A percentile compares a stretch with the other conserved stretches of the same genome.
Conservation (phyloP, 2,113 vertebrate species). For the Amblyornis subalaris region DNA sequence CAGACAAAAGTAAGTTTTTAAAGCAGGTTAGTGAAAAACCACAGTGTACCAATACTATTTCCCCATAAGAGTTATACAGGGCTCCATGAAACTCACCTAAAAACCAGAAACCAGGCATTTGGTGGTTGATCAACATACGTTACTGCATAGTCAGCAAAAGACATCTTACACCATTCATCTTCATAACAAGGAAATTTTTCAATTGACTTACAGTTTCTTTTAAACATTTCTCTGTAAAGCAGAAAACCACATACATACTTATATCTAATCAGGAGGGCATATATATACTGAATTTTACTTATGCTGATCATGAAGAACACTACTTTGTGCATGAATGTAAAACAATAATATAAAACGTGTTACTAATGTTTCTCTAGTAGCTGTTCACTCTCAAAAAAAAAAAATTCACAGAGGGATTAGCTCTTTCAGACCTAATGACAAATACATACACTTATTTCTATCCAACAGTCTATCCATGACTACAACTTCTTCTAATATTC, state of each 20-base stretch:
- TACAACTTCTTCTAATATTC: neutral
- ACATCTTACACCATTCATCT: slow-evolving; percentile 81
- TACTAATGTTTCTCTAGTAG: neutral
- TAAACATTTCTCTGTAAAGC: slow-evolving; percentile 81
- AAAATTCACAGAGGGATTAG: neutral
- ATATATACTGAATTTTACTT: neutral
- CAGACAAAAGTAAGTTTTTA: neutral
- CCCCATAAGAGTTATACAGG: neutral
- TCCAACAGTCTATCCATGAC: neutral
- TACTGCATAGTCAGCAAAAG: slow-evolving; percentile 80
- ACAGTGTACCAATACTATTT: neutral
- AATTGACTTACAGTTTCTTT: slow-evolving; percentile 64
- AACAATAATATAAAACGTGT: neutral
- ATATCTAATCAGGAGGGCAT: neutral
- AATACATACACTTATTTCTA: neutral
- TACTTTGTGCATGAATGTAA: neutral
- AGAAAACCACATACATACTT: neutral
- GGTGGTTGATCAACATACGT: slow-evolving; percentile 69
- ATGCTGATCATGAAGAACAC: neutral
- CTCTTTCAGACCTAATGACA: neutral
- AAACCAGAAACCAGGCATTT: slow-evolving; percentile 84
- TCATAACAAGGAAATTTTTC: slow-evolving; percentile 78
- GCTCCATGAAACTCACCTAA: slow-evolving; percentile 76
- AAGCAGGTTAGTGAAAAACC: neutral
- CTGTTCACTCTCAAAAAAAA: neutral